These are phyloP conservation scores for Gallinago nigripennis DNA, from an alignment of 2,797 vertebrate species.

Conservation along the genomic window DNA sequence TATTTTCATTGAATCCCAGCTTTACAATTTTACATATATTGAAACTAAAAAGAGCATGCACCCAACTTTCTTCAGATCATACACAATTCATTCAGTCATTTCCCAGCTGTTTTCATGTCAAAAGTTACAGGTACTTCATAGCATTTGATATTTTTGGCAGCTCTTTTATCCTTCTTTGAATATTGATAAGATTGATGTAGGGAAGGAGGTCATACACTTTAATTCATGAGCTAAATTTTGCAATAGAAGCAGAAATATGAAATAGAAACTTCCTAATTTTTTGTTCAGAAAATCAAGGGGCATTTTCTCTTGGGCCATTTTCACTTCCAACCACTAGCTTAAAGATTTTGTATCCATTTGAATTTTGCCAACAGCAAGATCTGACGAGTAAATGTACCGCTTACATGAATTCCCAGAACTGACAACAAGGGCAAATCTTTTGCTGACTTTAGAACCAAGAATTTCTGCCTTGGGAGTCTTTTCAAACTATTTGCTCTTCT, in stretches of 20 bases:
- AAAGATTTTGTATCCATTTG: constrained; percentile 9
- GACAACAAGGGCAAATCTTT: constrained; percentile 2
- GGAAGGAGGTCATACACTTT: not conserved
- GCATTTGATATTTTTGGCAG: not conserved
- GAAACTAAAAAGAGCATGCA: not conserved
- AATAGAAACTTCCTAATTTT: not conserved
- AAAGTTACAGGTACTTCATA: not conserved
- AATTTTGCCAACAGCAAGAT: constrained; percentile 39
- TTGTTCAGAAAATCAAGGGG: not conserved
- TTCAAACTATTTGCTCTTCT: not conserved
- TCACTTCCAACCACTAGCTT: not conserved
- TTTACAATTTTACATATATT: not conserved
- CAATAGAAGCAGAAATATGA: not conserved
- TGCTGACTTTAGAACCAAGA: not conserved
- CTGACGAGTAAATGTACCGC: not conserved
- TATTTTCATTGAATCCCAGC: not conserved
- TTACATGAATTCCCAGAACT: not conserved
- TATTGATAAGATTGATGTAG: not conserved
- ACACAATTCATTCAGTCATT: not conserved
- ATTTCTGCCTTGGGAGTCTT: not conserved
- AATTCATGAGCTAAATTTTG: not conserved
- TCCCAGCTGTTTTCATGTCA: not conserved
- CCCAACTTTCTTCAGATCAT: not conserved
- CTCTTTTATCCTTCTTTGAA: not conserved
- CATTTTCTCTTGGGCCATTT: not conserved